Evolutionary conservation across 1,140 invertebrate species (phyloP), one percentile per base, ranked within the genome.

Genomic region (Phymastichus coffea): DNA sequence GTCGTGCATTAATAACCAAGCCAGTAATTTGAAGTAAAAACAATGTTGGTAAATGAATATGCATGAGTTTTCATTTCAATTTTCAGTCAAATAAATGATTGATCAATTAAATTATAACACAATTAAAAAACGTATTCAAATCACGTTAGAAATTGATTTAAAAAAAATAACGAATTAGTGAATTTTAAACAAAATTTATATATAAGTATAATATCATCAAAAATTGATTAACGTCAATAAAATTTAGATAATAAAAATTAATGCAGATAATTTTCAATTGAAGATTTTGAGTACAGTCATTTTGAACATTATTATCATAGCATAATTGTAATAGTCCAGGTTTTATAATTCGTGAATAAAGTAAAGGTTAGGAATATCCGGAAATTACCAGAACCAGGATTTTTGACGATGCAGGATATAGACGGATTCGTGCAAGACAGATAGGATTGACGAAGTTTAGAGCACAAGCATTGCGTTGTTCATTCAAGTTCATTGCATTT

Each of bases 1-100:
- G 66, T 65, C 64, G 69, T 76, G 70, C 72, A 76, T 66, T 72
- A 63, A 63, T 75, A 74, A 35, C 66, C 68, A 71, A 75, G 70
- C 68, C 74, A 75, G 66, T 66, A 51, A 71, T 72, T 68, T 19
- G 66, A 66, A 67, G 64, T 66, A 61, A 54, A 63, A 33, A 47
- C 47, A 64, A 37, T 28, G 64, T 69, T 69, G 61, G 63, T 65
- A 64, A 64, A 65, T 65, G 55, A 65, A 58, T 62, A 65, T 63
- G 61, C 60, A 60, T n/a, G n/a, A n/a, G n/a, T n/a, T n/a, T n/a
- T n/a, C n/a, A n/a, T n/a, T n/a, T n/a, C n/a, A n/a, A n/a, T n/a
- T n/a, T n/a, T n/a, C n/a, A n/a, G n/a, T n/a, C n/a, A n/a, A n/a
- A n/a, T n/a, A n/a, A n/a, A n/a, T n/a, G n/a, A n/a, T n/a, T n/a